Conservation (phyloP, 2,797 vertebrate genomes). For the Spinus olivaceus region DNA sequence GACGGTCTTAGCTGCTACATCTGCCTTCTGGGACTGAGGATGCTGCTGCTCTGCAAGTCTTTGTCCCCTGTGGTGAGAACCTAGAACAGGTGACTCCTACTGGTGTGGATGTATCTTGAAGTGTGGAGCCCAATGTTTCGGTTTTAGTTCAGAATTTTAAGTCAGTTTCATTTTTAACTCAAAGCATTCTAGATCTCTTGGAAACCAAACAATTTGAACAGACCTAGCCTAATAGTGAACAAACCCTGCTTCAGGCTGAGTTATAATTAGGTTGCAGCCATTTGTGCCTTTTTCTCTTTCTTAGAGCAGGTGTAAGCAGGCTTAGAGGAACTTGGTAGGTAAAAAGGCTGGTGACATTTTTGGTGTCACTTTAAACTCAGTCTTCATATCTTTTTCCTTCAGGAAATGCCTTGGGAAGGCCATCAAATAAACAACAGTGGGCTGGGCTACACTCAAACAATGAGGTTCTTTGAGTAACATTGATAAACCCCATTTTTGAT, state of each 20-base stretch:
- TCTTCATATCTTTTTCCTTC: background rate
- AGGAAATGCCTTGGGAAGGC: background rate
- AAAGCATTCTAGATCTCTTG: background rate
- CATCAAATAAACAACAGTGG: background rate
- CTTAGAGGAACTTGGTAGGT: background rate
- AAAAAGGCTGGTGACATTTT: background rate
- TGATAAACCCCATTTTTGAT: constrained; percentile 13
- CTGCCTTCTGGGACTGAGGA: background rate
- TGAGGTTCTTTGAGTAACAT: background rate
- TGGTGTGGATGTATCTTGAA: background rate
- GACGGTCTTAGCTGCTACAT: background rate
- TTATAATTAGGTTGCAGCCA: background rate
- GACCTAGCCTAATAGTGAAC: background rate
- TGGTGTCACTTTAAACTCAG: background rate
- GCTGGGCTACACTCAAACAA: background rate
- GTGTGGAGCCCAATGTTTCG: fast-evolving
- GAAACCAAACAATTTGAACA: background rate
- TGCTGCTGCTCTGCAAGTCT: background rate
- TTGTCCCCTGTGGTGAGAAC: background rate
- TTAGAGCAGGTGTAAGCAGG: background rate
- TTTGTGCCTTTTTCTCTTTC: background rate
- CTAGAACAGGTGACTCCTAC: background rate
- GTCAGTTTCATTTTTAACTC: background rate
- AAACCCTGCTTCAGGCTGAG: background rate
- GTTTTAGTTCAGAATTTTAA: no score